phyloP scores from a whole-genome alignment of 2,797 vertebrate genomes.

The Neosilurus mollespiculum region DNA sequence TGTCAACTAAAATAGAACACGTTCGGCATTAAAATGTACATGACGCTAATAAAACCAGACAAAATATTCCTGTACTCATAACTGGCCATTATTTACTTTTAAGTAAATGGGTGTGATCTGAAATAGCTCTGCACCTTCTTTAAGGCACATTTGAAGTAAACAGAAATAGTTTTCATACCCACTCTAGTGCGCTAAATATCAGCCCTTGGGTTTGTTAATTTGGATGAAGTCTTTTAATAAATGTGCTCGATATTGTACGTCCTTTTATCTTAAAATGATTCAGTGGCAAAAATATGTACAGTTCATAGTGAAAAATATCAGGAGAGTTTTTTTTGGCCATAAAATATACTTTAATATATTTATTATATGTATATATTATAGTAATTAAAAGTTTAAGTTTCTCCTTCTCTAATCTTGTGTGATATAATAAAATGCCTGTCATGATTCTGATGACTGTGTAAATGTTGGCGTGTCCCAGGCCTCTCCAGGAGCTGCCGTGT shows the following conservation, averaged over 20 bases:
- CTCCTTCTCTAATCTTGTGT: not conserved
- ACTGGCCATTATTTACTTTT: no score
- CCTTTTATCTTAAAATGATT: not conserved
- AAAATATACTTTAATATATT: no score
- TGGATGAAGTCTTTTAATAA: not conserved
- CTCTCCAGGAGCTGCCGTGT: constrained; percentile 79
- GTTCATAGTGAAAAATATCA: no score
- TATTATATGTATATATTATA: not conserved
- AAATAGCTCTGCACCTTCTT: not conserved
- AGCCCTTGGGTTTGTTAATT: not conserved
- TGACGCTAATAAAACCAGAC: not conserved
- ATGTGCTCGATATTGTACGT: not conserved
- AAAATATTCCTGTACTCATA: not conserved
- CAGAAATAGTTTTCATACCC: not conserved
- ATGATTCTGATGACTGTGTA: not conserved
- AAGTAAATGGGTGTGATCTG: not conserved
- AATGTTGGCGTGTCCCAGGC: constrained; percentile 54
- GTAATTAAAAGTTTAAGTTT: not conserved
- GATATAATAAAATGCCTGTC: not conserved
- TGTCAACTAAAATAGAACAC: not conserved
- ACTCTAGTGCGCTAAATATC: not conserved
- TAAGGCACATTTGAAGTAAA: not conserved
- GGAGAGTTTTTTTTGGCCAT: not conserved
- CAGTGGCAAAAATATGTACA: not conserved
- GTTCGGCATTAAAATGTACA: not conserved